Conservation (phyloP, 2,113 vertebrate species). For the Rhagologus leucostigma region DNA sequence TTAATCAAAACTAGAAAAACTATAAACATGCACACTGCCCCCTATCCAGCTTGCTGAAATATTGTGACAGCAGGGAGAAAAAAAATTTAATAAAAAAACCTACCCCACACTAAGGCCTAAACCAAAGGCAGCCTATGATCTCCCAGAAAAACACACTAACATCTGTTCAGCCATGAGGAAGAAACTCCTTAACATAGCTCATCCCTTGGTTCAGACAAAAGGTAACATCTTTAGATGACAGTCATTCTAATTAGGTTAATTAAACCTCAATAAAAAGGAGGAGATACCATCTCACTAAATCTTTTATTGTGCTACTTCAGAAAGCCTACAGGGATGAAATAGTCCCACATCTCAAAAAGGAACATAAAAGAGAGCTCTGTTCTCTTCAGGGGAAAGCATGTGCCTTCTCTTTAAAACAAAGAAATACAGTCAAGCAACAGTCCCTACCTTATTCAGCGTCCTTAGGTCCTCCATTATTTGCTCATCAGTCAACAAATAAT, state of each 20-base stretch:
- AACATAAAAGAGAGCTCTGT: neutral
- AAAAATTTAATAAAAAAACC: neutral
- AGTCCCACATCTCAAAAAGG: neutral
- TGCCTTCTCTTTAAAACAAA: neutral
- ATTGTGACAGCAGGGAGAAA: neutral
- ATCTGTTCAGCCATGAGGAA: neutral
- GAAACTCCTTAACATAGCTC: neutral
- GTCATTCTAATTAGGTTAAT: constrained; percentile 19
- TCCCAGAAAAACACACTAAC: neutral
- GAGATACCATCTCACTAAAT: neutral
- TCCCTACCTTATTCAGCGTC: constrained; percentile 90
- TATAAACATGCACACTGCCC: neutral
- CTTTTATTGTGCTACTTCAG: neutral
- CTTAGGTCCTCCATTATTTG: constrained; percentile 98
- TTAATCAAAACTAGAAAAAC: neutral
- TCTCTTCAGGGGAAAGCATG: neutral
- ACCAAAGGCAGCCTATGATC: neutral
- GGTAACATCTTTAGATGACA: neutral
- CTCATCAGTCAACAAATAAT: constrained; percentile 95
- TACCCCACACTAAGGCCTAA: neutral
- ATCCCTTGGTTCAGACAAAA: neutral
- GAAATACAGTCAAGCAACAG: neutral
- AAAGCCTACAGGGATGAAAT: neutral
- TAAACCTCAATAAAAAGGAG: neutral
- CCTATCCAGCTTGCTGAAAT: neutral